These are phyloP conservation scores for Nymphalis polychloros DNA, from an alignment of 2,888 invertebrate species.

Conservation along the genomic window DNA sequence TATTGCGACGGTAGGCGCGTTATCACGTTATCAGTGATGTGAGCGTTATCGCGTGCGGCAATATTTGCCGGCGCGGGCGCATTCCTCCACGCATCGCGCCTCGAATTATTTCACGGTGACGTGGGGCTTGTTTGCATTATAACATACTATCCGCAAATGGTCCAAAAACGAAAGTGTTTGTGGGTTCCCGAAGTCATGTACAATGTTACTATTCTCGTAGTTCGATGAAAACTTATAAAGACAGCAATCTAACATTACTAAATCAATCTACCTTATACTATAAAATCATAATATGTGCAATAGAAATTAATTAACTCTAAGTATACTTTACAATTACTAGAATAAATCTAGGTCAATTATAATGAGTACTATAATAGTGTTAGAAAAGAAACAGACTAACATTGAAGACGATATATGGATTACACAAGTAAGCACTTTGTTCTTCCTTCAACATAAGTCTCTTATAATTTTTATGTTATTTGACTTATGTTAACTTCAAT, in stretches of 20 bases:
- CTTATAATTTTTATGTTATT: too few species aligned
- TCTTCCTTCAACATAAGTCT: too few species aligned
- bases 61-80: constrained; percentile 54
- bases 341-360: too few species aligned
- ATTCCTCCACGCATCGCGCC: constrained; percentile 50
- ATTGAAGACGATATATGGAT: too few species aligned
- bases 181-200: not conserved
- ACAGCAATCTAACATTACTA: not conserved
- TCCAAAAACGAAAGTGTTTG: constrained; percentile 24
- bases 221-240: not conserved
- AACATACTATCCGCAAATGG: constrained; percentile 3
- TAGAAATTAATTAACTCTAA: too few species aligned
- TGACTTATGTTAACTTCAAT: too few species aligned
- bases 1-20: constrained; percentile 42
- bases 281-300: too few species aligned
- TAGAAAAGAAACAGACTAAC: too few species aligned
- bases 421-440: too few species aligned
- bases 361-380: too few species aligned
- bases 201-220: not conserved
- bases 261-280: not conserved
- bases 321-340: too few species aligned
- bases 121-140: constrained; percentile 16
- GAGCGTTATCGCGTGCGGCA: constrained; percentile 50
- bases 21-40: constrained; percentile 43
- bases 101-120: constrained; percentile 50